Evolutionary conservation across 2,888 invertebrate genomes (phyloP).

Genomic region (Parasteatoda lunata): DNA sequence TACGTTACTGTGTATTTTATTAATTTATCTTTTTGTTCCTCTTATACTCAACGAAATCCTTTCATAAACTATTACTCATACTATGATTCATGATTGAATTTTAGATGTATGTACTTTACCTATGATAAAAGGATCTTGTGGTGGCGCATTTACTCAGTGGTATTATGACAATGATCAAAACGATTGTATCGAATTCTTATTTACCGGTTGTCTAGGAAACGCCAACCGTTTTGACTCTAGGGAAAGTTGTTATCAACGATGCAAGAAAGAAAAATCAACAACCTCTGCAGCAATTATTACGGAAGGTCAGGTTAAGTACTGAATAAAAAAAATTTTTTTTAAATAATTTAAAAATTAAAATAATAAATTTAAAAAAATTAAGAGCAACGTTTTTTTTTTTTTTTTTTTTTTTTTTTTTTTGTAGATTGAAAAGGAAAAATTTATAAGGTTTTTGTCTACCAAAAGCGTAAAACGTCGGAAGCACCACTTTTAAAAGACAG

Average conservation of each 20-base stretch:
- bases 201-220: slow-evolving; percentile 88
- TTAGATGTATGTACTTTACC: slow-evolving; percentile 72
- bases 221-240: slow-evolving; percentile 83
- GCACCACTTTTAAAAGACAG: too few relatives aligned
- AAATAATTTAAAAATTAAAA: too few relatives aligned
- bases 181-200: slow-evolving; percentile 86
- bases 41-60: too few relatives aligned
- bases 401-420: too few relatives aligned
- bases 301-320: slow-evolving; percentile 28
- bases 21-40: too few relatives aligned
- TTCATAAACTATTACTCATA: slow-evolving; percentile 68
- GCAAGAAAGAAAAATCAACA: slow-evolving; percentile 73
- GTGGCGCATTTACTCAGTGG: slow-evolving; percentile 77
- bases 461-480: too few relatives aligned
- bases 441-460: too few relatives aligned
- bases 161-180: slow-evolving; percentile 83
- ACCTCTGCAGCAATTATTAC: slow-evolving; percentile 16
- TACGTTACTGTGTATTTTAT: too few relatives aligned
- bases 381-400: too few relatives aligned
- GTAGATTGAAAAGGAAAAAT: too few relatives aligned
- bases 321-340: too few relatives aligned
- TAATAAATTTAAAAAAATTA: too few relatives aligned
- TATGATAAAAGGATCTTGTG: slow-evolving; percentile 82
- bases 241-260: slow-evolving; percentile 83
- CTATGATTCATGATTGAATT: not conserved